These are phyloP conservation scores for Drosophila subpulchrella DNA, from an alignment of 1,140 invertebrate species.

Conservation along the genomic window DNA sequence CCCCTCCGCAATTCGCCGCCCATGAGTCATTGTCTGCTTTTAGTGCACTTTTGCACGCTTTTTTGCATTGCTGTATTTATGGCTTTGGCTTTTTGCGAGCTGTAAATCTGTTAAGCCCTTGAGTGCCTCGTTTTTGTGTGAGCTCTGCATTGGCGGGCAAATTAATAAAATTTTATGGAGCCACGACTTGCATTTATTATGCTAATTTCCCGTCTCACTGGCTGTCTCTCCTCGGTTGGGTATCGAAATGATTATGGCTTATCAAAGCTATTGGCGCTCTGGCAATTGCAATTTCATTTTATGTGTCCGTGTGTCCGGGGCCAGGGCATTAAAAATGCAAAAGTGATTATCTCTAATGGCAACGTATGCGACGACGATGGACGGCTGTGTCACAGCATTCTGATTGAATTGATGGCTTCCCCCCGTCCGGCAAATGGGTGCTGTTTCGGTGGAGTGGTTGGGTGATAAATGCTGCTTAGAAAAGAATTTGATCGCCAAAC, in stretches of 20 bases:
- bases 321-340: constrained; percentile 65
- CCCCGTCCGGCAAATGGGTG: background rate
- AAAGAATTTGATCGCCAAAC: constrained; percentile 33
- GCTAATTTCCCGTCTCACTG: constrained; percentile 56
- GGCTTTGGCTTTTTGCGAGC: constrained; percentile 54
- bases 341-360: constrained; percentile 77
- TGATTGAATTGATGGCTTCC: constrained; percentile 47
- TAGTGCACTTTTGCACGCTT: constrained; percentile 52
- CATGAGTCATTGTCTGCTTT: constrained; percentile 54
- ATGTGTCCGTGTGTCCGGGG: constrained; percentile 32
- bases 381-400: constrained; percentile 25
- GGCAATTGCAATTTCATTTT: constrained; percentile 73
- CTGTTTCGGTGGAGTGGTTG: background rate
- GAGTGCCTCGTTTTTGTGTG: constrained; percentile 48
- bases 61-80: constrained; percentile 58
- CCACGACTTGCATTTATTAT: constrained; percentile 65
- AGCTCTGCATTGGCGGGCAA: constrained; percentile 16
- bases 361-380: constrained; percentile 44
- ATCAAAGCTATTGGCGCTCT: constrained; percentile 67
- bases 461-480: constrained; percentile 9
- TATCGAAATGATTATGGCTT: constrained; percentile 59
- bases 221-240: background rate
- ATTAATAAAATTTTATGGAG: constrained; percentile 79
- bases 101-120: constrained; percentile 77
- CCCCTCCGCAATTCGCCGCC: background rate